Percentiles rank a stretch among this genome's conserved stretches.
Conservation (phyloP, 2,797 vertebrate genomes). For the Hippocampus kuda region DNA sequence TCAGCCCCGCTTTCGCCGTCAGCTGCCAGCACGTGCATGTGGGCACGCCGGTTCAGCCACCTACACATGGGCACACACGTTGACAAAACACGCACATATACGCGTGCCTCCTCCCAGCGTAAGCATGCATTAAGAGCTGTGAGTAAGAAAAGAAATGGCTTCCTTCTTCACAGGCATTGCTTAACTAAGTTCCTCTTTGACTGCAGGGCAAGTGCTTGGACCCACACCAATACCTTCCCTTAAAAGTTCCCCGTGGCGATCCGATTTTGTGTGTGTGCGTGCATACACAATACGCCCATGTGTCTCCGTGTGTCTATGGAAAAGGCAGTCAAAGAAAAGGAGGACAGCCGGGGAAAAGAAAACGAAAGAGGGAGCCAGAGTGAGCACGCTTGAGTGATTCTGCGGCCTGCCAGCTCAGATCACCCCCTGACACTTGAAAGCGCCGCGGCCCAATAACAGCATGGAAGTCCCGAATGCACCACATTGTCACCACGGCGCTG, state of each 20-base stretch:
- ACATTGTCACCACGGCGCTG: background rate
- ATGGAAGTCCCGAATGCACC: slow-evolving; percentile 4
- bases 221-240: slow-evolving; percentile 27
- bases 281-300: background rate
- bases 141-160: slow-evolving; percentile 25
- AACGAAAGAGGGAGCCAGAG: slow-evolving; percentile 12
- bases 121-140: slow-evolving; percentile 28
- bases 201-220: slow-evolving; percentile 39
- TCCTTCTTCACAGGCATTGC: slow-evolving; percentile 34
- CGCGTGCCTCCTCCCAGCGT: slow-evolving; percentile 15
- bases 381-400: slow-evolving; percentile 56
- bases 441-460: slow-evolving; percentile 60
- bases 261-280: background rate
- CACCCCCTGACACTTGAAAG: slow-evolving; percentile 66
- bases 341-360: slow-evolving; percentile 25
- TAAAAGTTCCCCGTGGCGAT: slow-evolving; percentile 23
- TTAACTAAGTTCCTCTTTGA: slow-evolving; percentile 37
- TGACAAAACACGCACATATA: slow-evolving; percentile 5
- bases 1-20: slow-evolving; percentile 17
- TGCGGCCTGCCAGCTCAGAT: slow-evolving; percentile 63
- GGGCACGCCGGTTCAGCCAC: slow-evolving; percentile 34
- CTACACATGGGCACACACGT: slow-evolving; percentile 6
- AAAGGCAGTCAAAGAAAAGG: slow-evolving; percentile 13
- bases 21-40: slow-evolving; percentile 20
- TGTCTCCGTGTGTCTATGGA: slow-evolving; percentile 11